Percentiles rank a stretch among this genome's conserved stretches.
Conservation (phyloP, 2,888 invertebrate species). For the Hypomecis atomaria region DNA sequence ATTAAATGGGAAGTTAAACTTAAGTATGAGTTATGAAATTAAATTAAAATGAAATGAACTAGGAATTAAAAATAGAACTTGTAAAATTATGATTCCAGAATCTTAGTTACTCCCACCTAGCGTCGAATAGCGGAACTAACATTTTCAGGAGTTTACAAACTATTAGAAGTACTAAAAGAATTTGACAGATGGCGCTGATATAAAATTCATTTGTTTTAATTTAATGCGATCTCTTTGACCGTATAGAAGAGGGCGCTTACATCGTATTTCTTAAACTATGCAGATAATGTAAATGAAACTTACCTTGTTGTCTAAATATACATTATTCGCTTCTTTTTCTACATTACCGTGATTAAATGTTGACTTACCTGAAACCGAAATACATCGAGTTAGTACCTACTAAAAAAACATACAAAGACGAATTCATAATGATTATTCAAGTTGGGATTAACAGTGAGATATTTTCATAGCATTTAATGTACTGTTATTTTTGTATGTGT, state of each 20-base stretch:
- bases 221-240: not conserved
- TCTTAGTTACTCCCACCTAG: slow-evolving; percentile 24
- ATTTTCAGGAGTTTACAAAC: not conserved
- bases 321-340: not conserved
- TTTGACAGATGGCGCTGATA: slow-evolving; percentile 59
- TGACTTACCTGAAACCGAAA: slow-evolving; percentile 10
- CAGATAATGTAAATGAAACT: too few relatives aligned
- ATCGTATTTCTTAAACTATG: not conserved
- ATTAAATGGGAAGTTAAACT: too few relatives aligned
- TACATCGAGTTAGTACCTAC: not conserved
- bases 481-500: too few relatives aligned
- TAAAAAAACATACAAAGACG: not conserved
- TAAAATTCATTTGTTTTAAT: not conserved
- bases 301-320: too few relatives aligned
- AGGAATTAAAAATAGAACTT: too few relatives aligned
- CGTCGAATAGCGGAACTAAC: slow-evolving; percentile 22
- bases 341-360: not conserved
- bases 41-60: too few relatives aligned
- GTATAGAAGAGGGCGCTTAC: too few relatives aligned
- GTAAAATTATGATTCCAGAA: too few relatives aligned
- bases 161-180: slow-evolving; percentile 13
- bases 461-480: too few relatives aligned
- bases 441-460: too few relatives aligned
- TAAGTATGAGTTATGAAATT: too few relatives aligned
- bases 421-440: too few relatives aligned